A percentile compares a stretch with the other conserved stretches of the same genome.
These are phyloP conservation scores for Metalampra italica DNA, from an alignment of 2,888 invertebrate genomes.

Conservation along the genomic window DNA sequence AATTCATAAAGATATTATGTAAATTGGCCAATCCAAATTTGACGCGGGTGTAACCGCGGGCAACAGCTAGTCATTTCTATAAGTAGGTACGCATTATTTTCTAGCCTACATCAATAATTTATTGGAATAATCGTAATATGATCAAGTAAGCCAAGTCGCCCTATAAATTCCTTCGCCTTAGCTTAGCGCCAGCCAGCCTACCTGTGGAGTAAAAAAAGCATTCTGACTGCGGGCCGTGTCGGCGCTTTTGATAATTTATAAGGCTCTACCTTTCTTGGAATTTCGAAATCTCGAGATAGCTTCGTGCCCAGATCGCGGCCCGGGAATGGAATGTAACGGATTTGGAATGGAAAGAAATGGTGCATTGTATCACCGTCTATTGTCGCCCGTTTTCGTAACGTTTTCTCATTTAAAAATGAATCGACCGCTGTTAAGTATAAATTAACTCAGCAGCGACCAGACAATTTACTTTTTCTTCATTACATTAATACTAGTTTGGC, in stretches of 20 bases:
- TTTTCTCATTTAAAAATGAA: slow-evolving; percentile 40
- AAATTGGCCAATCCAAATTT: too few species aligned
- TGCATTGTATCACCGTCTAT: slow-evolving; percentile 54
- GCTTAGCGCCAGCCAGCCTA: slow-evolving; percentile 75
- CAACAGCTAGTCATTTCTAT: too few species aligned
- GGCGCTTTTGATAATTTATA: slow-evolving; percentile 79
- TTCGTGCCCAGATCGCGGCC: slow-evolving; percentile 49
- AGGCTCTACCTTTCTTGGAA: slow-evolving; percentile 76
- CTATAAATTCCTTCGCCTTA: slow-evolving; percentile 69
- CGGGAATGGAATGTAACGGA: slow-evolving; percentile 76
- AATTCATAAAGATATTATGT: too few species aligned
- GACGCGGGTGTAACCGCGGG: too few species aligned
- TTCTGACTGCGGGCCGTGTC: slow-evolving; percentile 66
- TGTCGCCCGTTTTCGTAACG: slow-evolving; percentile 43
- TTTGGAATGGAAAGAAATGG: slow-evolving; percentile 63
- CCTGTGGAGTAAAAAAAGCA: slow-evolving; percentile 74
- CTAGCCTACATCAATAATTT: too few species aligned
- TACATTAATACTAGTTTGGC: too few species aligned
- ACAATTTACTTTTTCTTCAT: too few species aligned
- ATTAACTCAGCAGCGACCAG: background rate
- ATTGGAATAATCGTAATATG: slow-evolving; percentile 17
- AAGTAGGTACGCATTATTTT: too few species aligned
- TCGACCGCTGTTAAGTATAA: slow-evolving; percentile 19
- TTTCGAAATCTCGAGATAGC: slow-evolving; percentile 75
- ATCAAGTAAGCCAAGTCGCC: slow-evolving; percentile 36